Base-by-base conservation (phyloP, 2,888 invertebrate genomes). In the Mystacides longicornis region DNA sequence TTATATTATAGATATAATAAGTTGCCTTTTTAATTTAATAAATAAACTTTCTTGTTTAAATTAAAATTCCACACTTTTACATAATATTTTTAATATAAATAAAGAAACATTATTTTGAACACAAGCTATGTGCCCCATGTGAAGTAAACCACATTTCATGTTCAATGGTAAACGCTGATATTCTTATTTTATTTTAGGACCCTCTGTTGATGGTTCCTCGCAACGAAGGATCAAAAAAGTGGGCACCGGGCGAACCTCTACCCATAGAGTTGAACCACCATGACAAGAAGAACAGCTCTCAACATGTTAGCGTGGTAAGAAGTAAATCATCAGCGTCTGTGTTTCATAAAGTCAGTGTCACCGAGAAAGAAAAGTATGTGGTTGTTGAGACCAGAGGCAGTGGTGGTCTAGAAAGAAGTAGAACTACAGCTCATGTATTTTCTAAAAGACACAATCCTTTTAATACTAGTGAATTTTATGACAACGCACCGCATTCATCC, bases 151-250 rank as follows among this genome's bases (percentile, higher is more conserved):
- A n/a, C n/a, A n/a, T n/a, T n/a, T n/a, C n/a, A n/a, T n/a, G n/a
- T n/a, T n/a, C n/a, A n/a, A n/a, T n/a, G n/a, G n/a, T n/a, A 7
- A 11, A 27, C 11, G 27, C 11, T 27, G 5, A 27, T 27, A 11
- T 27, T 5, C 7, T 20, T 46, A n/a, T 54, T 27, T 47, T 22
- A 16, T 66, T 68, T n/a, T 65, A 77, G 77, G 77, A 82, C 67
- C 82, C 82, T 1, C 68, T 82, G 11, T 67, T 82, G 42, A 69
- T 82, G 67, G 81, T 80, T 62, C 82, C 82, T 9, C 72, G 82
- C 60, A 83, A 82, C 67, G 78, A 79, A 61, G 82, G 82, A 18
- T 76, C 77, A 7, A 76, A 73, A 64, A 64, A 73, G 56, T 78
- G 73, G 75, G 78, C 74, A 11, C 77, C 77, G 0, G 64, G 75